Conservation (phyloP, 2,797 vertebrate species). For the Hipposideros larvatus region DNA sequence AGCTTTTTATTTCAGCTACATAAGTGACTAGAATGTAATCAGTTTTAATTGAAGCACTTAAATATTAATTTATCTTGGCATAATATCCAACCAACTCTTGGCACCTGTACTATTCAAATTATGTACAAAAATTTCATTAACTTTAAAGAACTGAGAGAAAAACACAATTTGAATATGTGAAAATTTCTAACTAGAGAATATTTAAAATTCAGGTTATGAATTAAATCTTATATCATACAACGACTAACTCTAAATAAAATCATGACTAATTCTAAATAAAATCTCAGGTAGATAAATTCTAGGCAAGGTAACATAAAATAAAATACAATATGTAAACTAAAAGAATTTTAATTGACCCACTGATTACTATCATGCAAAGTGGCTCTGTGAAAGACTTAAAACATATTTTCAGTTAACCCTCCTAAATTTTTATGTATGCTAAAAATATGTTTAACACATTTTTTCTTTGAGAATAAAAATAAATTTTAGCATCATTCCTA, state of each 20-base stretch:
- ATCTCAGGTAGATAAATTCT: neutral
- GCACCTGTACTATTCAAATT: neutral
- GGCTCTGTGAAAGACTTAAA: neutral
- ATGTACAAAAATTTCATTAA: slow-evolving; percentile 5
- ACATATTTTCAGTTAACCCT: slow-evolving; percentile 6
- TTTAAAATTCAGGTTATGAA: slow-evolving; percentile 1
- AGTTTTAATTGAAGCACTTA: slow-evolving; percentile 28
- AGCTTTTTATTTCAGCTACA: neutral
- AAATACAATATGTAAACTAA: slow-evolving; percentile 9
- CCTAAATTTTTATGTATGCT: neutral
- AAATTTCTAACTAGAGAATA: neutral
- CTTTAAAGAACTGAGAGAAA: neutral
- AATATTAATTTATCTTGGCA: slow-evolving; percentile 26
- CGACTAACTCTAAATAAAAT: neutral
- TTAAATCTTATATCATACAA: neutral
- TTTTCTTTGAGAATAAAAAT: slow-evolving; percentile 16
- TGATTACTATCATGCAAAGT: neutral
- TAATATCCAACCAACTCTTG: slow-evolving; percentile 4
- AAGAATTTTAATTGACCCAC: neutral
- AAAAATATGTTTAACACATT: neutral
- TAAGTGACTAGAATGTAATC: neutral
- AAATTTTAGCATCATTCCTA: slow-evolving; percentile 23
- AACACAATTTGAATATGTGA: neutral
- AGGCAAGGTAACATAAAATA: neutral
- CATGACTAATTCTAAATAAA: neutral